phyloP scores from a whole-genome alignment of 2,113 vertebrate species.

The Ranitomeya variabilis region DNA sequence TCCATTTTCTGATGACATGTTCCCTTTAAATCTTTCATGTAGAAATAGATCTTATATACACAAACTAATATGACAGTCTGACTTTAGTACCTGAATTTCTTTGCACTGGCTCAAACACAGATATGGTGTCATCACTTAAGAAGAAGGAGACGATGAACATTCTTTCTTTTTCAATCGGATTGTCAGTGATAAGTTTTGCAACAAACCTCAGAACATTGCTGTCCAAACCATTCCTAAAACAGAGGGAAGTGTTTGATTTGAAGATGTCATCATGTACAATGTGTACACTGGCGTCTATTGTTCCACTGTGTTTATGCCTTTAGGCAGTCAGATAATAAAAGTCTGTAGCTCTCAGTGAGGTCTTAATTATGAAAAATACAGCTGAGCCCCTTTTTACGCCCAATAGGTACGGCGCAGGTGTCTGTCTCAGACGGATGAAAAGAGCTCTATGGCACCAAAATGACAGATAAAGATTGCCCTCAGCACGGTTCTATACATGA shows the following conservation, averaged over 20 bases:
- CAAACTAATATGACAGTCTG: background rate
- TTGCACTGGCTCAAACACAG: constrained; percentile 78
- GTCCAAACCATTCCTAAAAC: constrained; percentile 73
- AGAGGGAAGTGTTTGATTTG: background rate
- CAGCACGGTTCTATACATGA: too few species aligned
- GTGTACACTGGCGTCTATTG: background rate
- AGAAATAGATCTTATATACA: constrained; percentile 51
- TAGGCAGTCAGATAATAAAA: too few species aligned
- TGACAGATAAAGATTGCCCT: too few species aligned
- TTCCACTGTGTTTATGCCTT: too few species aligned
- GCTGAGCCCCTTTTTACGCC: background rate
- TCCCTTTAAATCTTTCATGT: background rate
- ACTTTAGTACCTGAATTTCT: constrained; percentile 81
- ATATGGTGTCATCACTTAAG: constrained; percentile 83
- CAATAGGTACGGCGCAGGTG: background rate
- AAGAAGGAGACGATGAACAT: constrained; percentile 84
- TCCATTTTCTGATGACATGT: too few species aligned
- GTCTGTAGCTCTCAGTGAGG: background rate
- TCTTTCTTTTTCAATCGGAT: constrained; percentile 70
- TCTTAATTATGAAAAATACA: background rate
- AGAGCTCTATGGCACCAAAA: background rate
- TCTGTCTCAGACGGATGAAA: background rate
- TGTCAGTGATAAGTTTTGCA: constrained; percentile 75
- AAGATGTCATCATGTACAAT: background rate
- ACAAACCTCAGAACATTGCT: constrained; percentile 79